Conservation (phyloP, 2,797 vertebrate species). For the Poecilia gillii region DNA sequence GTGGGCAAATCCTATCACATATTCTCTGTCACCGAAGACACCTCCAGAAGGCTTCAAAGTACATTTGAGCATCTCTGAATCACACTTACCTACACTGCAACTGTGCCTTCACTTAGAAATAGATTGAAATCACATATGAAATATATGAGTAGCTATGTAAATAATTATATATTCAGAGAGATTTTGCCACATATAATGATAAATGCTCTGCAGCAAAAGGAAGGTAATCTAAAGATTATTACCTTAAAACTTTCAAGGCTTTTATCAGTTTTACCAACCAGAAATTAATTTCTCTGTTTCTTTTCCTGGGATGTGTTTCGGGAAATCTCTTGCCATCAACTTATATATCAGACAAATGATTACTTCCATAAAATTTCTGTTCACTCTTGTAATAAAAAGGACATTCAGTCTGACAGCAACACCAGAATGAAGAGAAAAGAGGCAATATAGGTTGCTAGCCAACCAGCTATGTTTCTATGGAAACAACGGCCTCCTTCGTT, state of each 20-base stretch:
- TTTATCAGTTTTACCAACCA: neutral
- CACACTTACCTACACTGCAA: conserved; percentile 49
- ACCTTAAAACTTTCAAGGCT: neutral
- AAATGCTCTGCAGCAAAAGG: neutral
- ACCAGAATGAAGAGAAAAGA: conserved; percentile 39
- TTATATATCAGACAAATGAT: neutral
- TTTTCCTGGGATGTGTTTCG: conserved; percentile 8
- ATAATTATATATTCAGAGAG: neutral
- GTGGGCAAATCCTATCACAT: conserved; percentile 42
- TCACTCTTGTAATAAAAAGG: conserved; percentile 16
- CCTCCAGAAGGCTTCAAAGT: conserved; percentile 38
- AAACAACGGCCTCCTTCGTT: conserved; percentile 54
- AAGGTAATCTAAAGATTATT: neutral
- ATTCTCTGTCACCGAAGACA: conserved; percentile 32
- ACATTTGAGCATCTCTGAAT: conserved; percentile 49
- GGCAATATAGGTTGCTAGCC: conserved; percentile 48
- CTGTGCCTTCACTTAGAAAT: conserved; percentile 33
- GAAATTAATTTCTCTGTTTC: neutral
- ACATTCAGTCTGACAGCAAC: conserved; percentile 31
- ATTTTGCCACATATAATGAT: neutral
- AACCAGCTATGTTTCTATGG: conserved; percentile 69
- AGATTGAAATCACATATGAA: conserved; percentile 13
- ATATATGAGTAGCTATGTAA: neutral
- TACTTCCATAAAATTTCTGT: conserved; percentile 7
- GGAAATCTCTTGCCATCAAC: neutral